phyloP scores from a whole-genome alignment of 2,113 vertebrate genomes.

The Pseudorhombus dupliciocellatus region DNA sequence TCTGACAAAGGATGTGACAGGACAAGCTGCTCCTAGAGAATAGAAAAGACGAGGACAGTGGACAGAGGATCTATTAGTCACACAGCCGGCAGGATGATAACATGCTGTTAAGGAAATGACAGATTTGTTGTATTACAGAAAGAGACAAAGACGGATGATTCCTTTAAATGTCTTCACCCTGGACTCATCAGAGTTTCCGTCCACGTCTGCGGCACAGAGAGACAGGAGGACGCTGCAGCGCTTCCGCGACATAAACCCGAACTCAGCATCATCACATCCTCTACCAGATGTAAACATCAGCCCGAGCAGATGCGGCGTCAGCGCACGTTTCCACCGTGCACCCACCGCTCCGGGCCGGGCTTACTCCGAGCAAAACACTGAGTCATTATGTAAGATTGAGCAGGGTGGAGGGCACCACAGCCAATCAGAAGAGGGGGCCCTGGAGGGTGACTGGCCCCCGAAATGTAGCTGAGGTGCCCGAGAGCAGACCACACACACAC shows the following conservation, averaged over 20 bases:
- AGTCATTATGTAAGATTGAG: conserved; percentile 47
- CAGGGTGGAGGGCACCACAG: background rate
- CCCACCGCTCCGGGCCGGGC: conserved; percentile 17
- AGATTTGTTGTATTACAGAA: background rate
- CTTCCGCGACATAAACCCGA: no score
- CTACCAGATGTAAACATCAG: conserved; percentile 3
- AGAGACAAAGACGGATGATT: no score
- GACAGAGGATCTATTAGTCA: background rate
- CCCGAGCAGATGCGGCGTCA: background rate
- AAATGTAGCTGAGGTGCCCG: no score
- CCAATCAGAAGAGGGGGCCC: conserved; percentile 46
- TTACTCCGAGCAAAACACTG: conserved; percentile 41
- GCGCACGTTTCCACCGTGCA: background rate
- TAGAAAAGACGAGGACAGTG: background rate
- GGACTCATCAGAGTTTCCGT: no score
- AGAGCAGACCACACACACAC: no score
- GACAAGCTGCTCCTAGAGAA: background rate
- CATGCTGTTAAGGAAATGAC: background rate
- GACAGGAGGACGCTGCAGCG: no score
- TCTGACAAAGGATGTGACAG: background rate
- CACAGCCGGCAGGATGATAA: conserved; percentile 16
- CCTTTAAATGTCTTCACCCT: no score
- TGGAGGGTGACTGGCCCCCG: background rate
- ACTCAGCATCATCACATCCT: background rate
- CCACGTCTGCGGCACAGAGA: no score